Evolutionary conservation across 2,797 vertebrate genomes (phyloP), one percentile per base, ranked within the genome.

Genomic region (Coreius guichenoti): DNA sequence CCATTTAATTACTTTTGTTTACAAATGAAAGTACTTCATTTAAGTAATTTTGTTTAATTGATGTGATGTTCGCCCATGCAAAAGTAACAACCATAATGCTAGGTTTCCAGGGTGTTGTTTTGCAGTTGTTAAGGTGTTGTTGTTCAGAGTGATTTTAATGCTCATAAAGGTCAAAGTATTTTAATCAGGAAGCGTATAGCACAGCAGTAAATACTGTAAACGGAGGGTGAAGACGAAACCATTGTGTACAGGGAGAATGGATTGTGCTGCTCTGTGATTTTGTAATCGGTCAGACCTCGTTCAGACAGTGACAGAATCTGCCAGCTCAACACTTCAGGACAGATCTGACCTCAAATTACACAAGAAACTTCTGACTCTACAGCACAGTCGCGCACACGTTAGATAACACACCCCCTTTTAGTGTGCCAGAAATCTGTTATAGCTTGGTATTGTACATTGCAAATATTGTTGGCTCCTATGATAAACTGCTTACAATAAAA

Each of bases 211-310:
- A 69, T 74, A 76, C 49, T 67, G 58, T 83, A 74, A 43, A 51
- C 39, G 45, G 67, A 70, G 33, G 49, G 39, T 58, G 61, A 83
- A 77, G 31, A 6, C 8, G 23, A 80, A 49, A 85, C 79, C 54
- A 14, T 65, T 65, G 78, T 84, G 45, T 67, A 67, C 54, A 14
- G 21, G 56, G 47, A 16, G 58, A 78, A 61, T 81, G 43, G 56
- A 86, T 87, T 87, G 84, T 90, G 89, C 89, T 82, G 80, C 69
- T 75, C 58, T 80, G 81, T 84, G 83, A 86, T 84, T 90, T 86
- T 86, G 43, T 82, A 87, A 88, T 80, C 78, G 69, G 67, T 29
- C 78, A 83, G 39, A 61, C 65, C 26, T 31, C 67, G 51, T 73
- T 61, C 87, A 87, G 77, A 67, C 54, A 79, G 78, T 63, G 81